Percentiles rank a stretch among this genome's conserved stretches.
phyloP scores from a whole-genome alignment of 1,140 invertebrate genomes.

The Cyrtorhinus lividipennis region DNA sequence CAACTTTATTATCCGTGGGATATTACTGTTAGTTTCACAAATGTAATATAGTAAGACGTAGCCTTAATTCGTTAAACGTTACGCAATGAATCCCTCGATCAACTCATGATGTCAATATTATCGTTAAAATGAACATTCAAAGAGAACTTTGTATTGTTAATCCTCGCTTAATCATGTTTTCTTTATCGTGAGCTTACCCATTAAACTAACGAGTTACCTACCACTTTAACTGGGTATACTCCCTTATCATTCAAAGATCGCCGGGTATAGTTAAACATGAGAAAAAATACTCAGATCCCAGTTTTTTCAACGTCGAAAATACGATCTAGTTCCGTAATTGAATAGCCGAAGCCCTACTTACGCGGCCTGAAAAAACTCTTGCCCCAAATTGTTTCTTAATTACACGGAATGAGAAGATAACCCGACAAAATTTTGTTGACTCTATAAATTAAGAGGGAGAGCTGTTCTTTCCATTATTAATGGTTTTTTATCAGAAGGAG shows the following conservation, averaged over 20 bases:
- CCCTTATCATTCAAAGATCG: not conserved
- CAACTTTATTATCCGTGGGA: too few species aligned
- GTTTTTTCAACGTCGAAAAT: not conserved
- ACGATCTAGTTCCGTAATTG: not conserved
- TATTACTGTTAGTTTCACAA: too few species aligned
- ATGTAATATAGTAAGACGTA: too few species aligned
- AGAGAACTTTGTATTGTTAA: too few species aligned
- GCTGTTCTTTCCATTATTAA: not conserved
- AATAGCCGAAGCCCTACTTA: not conserved
- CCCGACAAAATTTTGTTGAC: conserved; percentile 8
- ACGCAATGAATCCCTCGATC: too few species aligned
- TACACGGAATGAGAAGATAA: not conserved
- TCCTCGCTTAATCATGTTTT: too few species aligned
- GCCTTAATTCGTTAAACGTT: too few species aligned
- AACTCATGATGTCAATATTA: too few species aligned
- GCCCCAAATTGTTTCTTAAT: conserved; percentile 3
- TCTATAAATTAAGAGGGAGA: conserved; percentile 7
- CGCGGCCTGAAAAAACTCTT: not conserved
- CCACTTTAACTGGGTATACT: not conserved
- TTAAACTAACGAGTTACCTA: conserved; percentile 3
- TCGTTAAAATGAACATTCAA: too few species aligned
- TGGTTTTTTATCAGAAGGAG: not conserved
- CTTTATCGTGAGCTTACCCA: too few species aligned
- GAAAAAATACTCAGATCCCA: not conserved
- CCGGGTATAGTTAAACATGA: too few species aligned